phyloP scores from a whole-genome alignment of 2,888 invertebrate species.

The Nomada ruficornis region DNA sequence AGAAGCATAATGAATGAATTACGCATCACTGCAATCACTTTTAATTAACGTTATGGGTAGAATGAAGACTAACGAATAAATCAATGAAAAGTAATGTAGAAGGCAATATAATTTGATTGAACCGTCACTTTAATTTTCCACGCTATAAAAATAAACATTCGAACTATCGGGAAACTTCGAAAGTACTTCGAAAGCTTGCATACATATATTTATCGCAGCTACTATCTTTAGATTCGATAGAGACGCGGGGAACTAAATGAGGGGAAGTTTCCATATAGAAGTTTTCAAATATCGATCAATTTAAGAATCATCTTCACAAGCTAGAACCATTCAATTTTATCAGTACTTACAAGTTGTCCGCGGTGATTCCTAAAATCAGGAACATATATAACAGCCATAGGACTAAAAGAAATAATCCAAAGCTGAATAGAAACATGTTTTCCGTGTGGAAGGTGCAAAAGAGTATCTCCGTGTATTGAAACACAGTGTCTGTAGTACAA shows the following conservation, averaged over 20 bases:
- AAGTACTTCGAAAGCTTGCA: too few species aligned
- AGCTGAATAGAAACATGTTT: slow-evolving; percentile 64
- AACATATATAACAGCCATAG: slow-evolving; percentile 86
- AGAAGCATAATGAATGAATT: too few species aligned
- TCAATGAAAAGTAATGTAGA: too few species aligned
- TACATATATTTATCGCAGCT: too few species aligned
- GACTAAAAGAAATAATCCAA: slow-evolving; percentile 78
- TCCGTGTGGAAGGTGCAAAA: slow-evolving; percentile 81
- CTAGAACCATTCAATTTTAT: neutral
- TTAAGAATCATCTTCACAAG: neutral
- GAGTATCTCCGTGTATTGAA: slow-evolving; percentile 82
- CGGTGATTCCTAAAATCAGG: slow-evolving; percentile 85
- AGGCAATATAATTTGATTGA: too few species aligned
- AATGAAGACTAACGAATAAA: too few species aligned
- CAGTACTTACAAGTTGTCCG: slow-evolving; percentile 86
- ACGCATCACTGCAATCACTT: too few species aligned
- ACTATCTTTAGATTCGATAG: neutral
- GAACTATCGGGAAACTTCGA: too few species aligned
- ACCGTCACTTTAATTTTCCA: too few species aligned
- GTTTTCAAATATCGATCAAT: neutral
- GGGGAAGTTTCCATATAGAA: neutral
- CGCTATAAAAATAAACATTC: too few species aligned
- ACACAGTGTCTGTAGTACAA: slow-evolving; percentile 77
- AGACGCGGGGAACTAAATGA: neutral
- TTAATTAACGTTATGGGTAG: too few species aligned